Base-by-base conservation (phyloP, 2,888 invertebrate genomes). In the Trypoxylon attenuatum region DNA sequence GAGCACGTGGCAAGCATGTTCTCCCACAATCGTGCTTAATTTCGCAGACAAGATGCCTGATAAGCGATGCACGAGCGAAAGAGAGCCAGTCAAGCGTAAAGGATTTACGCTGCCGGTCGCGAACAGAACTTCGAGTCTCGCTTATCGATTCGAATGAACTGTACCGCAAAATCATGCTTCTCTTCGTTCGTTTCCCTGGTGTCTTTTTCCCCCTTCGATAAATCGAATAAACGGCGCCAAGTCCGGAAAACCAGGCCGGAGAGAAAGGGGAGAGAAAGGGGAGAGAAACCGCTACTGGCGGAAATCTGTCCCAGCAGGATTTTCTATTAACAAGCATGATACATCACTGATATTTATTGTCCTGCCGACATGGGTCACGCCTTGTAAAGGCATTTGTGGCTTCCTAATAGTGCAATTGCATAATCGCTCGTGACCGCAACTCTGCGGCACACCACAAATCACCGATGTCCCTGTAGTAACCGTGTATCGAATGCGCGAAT, bases 331-430 rank as follows among this genome's bases (percentile, higher is more conserved):
- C n/a, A n/a, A n/a, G n/a, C n/a, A n/a, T 56, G 43, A 72, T 69
- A 68, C 49, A 69, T 71, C 64, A 69, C 72, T 55, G 67, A 69
- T 61, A 73, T 74, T 72, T 62, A 63, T 66, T 54, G 58, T 15
- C 25, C 15, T n/a, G 46, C 41, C 49, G 52, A 23, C 27, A 42
- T 42, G 22, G 46, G 53, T 22, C 55, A 71, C 64, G 64, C 71
- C 65, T 72, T 57, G 57, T 45, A 49, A 47, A 72, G 60, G 56
- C 69, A 72, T 60, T 71, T 57, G 61, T 61, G 51, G 56, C 53
- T 67, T 58, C 64, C 71, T 77, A 78, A 77, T 72, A 62, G 73
- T 66, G 73, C 71, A 76, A 79, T 78, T 77, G 71, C 79, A 71
- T 78, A 79, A 79, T 80, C n/a, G 71, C 77, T 67, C 57, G 33